These are phyloP conservation scores for Drosophila bocqueti DNA, from an alignment of 1,140 invertebrate species.

Conservation along the genomic window DNA sequence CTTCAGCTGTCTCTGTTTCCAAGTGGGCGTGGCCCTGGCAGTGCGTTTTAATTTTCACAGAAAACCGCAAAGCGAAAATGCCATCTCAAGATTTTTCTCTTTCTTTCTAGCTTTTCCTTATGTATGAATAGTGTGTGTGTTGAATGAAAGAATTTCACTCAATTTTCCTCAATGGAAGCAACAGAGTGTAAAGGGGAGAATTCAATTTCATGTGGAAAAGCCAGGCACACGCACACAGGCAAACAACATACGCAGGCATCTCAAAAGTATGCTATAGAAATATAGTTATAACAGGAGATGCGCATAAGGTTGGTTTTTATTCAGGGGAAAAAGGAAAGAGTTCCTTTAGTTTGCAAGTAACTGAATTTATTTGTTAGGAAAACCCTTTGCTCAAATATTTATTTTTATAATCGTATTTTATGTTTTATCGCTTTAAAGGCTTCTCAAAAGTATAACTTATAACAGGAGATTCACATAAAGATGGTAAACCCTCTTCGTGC, in stretches of 20 bases:
- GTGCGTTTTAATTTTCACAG: slow-evolving; percentile 51
- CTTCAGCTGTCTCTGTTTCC: neutral
- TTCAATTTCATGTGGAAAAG: slow-evolving; percentile 26
- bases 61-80: slow-evolving; percentile 43
- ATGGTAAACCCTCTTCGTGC: neutral
- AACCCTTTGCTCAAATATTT: neutral
- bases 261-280: neutral
- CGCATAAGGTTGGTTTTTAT: neutral
- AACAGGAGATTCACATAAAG: neutral
- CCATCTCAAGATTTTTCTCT: slow-evolving; percentile 37
- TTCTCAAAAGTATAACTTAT: neutral
- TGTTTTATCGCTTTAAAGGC: too few species aligned
- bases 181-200: slow-evolving; percentile 18
- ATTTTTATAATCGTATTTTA: neutral
- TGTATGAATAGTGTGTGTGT: slow-evolving; percentile 29
- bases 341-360: neutral
- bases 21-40: slow-evolving; percentile 37
- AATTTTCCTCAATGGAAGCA: slow-evolving; percentile 27
- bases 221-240: slow-evolving; percentile 1
- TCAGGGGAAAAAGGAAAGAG: neutral
- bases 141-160: slow-evolving; percentile 45
- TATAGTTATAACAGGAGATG: neutral
- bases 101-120: neutral
- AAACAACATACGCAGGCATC: too few species aligned
- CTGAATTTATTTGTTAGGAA: neutral